A percentile compares a stretch with the other conserved stretches of the same genome.
Evolutionary conservation across 2,797 vertebrate genomes (phyloP).

Genomic region (Hylomyscus alleni): DNA sequence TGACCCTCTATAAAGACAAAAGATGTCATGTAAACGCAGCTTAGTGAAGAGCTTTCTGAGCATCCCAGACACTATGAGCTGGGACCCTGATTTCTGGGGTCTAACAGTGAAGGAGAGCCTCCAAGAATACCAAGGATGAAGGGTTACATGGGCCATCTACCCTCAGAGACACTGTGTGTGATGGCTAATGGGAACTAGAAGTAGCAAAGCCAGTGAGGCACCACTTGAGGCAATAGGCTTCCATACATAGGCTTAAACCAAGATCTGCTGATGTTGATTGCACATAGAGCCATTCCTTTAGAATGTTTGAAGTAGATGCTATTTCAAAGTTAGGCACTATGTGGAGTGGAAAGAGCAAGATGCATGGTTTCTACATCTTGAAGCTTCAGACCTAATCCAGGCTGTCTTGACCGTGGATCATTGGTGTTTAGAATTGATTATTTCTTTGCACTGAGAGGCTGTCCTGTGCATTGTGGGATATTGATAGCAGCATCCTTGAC

Average conservation of each 20-base stretch:
- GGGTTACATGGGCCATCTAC: neutral
- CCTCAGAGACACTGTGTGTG: neutral
- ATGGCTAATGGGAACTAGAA: neutral
- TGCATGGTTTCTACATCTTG: neutral
- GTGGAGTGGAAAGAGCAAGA: neutral
- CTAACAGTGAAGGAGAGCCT: neutral
- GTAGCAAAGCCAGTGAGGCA: rapidly evolving
- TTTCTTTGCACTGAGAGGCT: neutral
- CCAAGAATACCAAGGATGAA: neutral
- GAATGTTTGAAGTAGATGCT: neutral
- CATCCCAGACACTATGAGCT: neutral
- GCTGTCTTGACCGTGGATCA: neutral
- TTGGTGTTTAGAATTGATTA: neutral
- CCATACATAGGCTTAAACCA: neutral
- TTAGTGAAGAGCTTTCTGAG: constrained; percentile 2
- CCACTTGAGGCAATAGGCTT: neutral
- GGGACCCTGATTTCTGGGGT: constrained; percentile 27
- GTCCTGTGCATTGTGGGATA: neutral
- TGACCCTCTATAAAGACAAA: constrained; percentile 35
- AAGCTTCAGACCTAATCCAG: neutral
- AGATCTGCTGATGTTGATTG: neutral
- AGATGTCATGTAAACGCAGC: neutral
- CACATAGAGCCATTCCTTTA: neutral
- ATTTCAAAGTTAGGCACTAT: neutral
- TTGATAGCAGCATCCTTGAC: neutral